A percentile compares a stretch with the other conserved stretches of the same genome.
Conservation (phyloP, 92 coral and sea anemone genomes). For the Porites divaricata region DNA sequence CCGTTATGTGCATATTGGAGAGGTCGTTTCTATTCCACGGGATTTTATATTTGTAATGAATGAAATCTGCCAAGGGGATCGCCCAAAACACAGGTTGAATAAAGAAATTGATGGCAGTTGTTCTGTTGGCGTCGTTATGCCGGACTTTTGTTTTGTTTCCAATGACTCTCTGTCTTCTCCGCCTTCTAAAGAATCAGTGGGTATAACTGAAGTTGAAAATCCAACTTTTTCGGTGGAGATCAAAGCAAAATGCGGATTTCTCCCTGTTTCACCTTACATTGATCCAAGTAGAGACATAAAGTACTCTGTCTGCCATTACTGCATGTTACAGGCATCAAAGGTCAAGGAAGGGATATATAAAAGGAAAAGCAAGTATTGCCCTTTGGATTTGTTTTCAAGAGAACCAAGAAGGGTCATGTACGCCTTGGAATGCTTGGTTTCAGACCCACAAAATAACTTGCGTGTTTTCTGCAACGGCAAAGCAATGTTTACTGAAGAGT, state of each 20-base stretch:
- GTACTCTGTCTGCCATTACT: constrained; percentile 77
- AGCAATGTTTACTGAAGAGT: constrained; percentile 76
- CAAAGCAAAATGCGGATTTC: constrained; percentile 93
- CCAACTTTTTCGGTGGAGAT: constrained; percentile 91
- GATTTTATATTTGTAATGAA: constrained; percentile 70
- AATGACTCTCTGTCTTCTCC: background rate
- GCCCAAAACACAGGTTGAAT: constrained; percentile 80
- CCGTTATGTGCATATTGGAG: constrained; percentile 75
- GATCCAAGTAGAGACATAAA: constrained; percentile 48
- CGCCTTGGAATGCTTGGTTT: constrained; percentile 79
- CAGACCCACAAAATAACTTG: constrained; percentile 92
- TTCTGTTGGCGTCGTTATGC: constrained; percentile 77
- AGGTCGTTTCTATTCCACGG: constrained; percentile 63
- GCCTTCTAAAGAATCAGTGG: background rate
- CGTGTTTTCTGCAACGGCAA: constrained; percentile 88
- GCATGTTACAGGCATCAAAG: constrained; percentile 86
- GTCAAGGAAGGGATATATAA: constrained; percentile 83
- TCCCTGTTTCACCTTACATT: constrained; percentile 74
- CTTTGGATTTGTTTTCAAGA: constrained; percentile 87
- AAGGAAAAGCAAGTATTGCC: constrained; percentile 87
- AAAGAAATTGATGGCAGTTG: constrained; percentile 73
- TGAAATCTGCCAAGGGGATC: constrained; percentile 53
- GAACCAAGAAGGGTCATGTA: constrained; percentile 66
- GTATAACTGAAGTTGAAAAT: background rate
- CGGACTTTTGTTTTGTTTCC: constrained; percentile 84